These are phyloP conservation scores for Ectemnius lituratus DNA, from an alignment of 2,888 invertebrate species.

Conservation along the genomic window DNA sequence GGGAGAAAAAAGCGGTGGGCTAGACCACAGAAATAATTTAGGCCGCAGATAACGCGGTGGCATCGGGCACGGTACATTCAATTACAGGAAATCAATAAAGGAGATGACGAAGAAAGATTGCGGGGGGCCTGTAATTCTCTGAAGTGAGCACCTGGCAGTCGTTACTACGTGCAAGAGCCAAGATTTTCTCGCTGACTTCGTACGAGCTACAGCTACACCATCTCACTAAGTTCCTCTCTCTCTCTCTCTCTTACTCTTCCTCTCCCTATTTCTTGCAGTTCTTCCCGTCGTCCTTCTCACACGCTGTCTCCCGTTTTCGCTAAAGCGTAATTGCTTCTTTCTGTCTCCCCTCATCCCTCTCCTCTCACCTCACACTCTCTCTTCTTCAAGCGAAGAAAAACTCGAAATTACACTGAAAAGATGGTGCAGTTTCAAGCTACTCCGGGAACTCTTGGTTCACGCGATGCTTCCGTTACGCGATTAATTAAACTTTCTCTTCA, in stretches of 20 bases:
- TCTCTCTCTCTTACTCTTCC: neutral
- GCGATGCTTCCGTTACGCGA: neutral
- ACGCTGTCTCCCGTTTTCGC: neutral
- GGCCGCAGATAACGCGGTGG: slow-evolving; percentile 3
- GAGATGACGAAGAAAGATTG: slow-evolving; percentile 9
- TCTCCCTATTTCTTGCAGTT: neutral
- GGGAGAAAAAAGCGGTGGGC: slow-evolving; percentile 1
- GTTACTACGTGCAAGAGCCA: neutral
- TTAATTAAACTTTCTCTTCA: slow-evolving; percentile 2
- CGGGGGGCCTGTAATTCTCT: neutral
- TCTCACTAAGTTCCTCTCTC: neutral
- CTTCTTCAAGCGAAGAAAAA: slow-evolving; percentile 4
- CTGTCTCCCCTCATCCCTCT: too few species aligned
- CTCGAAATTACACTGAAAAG: neutral
- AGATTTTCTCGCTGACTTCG: slow-evolving; percentile 11
- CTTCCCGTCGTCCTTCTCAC: neutral
- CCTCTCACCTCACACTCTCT: too few species aligned
- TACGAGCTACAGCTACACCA: neutral
- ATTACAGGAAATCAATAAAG: slow-evolving; percentile 12
- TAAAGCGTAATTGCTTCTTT: neutral
- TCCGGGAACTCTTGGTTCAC: neutral
- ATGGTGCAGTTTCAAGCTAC: neutral
- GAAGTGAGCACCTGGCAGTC: neutral
- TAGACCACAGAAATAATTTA: slow-evolving; percentile 21
- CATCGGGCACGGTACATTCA: slow-evolving; percentile 4